These are phyloP conservation scores for Drosophila histrio DNA, from an alignment of 2,888 invertebrate species.

Conservation along the genomic window DNA sequence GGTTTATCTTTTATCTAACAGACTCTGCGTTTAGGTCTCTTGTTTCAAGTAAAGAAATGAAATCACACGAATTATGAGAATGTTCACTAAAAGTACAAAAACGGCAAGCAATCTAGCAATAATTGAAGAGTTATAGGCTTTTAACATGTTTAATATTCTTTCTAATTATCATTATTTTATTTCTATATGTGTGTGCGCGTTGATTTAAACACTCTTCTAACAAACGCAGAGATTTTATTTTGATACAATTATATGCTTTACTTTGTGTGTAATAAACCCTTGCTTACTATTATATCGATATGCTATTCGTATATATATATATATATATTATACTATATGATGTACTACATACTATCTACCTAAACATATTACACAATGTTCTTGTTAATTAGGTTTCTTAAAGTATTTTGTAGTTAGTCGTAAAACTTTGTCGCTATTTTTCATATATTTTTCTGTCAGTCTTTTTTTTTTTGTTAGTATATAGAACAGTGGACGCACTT, in stretches of 20 bases:
- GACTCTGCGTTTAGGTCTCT: constrained; percentile 21
- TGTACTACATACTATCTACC: constrained; percentile 34
- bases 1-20: background rate
- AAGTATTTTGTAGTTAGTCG: constrained; percentile 67
- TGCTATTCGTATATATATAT: constrained; percentile 21
- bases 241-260: background rate
- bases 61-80: constrained; percentile 24
- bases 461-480: constrained; percentile 22
- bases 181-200: constrained; percentile 10
- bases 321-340: constrained; percentile 11
- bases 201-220: constrained; percentile 3
- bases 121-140: constrained; percentile 52
- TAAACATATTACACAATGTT: constrained; percentile 41
- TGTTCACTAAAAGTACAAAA: constrained; percentile 71
- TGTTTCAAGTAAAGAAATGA: constrained; percentile 3
- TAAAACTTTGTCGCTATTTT: constrained; percentile 41
- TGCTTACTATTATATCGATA: constrained; percentile 42
- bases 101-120: constrained; percentile 66
- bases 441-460: constrained; percentile 1
- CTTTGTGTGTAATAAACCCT: constrained; percentile 27
- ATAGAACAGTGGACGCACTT: constrained; percentile 48
- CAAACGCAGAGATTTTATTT: constrained; percentile 50
- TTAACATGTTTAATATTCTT: constrained; percentile 35
- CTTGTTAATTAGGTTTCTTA: constrained; percentile 75
- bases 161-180: constrained; percentile 12